Conservation (phyloP, 2,113 vertebrate species). For the Daubentonia madagascariensis region DNA sequence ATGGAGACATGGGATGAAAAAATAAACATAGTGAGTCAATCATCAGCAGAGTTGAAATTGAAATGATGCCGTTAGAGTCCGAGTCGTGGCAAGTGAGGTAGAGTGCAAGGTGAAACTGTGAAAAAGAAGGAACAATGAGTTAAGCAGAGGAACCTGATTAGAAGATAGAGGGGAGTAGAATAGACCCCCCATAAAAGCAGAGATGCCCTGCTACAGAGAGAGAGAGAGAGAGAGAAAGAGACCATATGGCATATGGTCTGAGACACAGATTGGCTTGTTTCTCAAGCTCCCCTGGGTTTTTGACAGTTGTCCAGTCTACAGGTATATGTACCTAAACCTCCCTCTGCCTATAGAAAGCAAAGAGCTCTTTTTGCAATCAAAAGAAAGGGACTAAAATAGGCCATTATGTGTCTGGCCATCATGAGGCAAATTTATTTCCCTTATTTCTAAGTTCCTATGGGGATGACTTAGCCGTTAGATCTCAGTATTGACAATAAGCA, state of each 20-base stretch:
- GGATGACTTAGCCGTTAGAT: neutral
- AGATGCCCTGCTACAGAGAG: neutral
- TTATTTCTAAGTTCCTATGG: neutral
- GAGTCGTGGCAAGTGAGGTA: neutral
- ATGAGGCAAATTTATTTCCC: neutral
- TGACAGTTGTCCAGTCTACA: neutral
- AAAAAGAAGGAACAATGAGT: neutral
- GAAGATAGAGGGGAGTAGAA: neutral
- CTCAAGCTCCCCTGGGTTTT: neutral
- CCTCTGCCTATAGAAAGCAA: neutral
- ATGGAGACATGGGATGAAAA: neutral
- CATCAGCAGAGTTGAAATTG: neutral
- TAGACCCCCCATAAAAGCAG: neutral
- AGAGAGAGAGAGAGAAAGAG: neutral
- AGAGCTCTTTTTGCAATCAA: neutral
- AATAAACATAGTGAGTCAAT: neutral
- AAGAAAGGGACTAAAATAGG: neutral
- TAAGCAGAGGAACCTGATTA: neutral
- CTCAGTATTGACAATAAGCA: neutral
- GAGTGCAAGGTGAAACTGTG: neutral
- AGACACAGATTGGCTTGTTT: neutral
- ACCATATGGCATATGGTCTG: neutral
- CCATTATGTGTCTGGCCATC: neutral
- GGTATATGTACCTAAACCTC: neutral
- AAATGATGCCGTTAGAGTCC: neutral